Base-by-base conservation (phyloP, 1,140 invertebrate species). In the Pachypsylla venusta region DNA sequence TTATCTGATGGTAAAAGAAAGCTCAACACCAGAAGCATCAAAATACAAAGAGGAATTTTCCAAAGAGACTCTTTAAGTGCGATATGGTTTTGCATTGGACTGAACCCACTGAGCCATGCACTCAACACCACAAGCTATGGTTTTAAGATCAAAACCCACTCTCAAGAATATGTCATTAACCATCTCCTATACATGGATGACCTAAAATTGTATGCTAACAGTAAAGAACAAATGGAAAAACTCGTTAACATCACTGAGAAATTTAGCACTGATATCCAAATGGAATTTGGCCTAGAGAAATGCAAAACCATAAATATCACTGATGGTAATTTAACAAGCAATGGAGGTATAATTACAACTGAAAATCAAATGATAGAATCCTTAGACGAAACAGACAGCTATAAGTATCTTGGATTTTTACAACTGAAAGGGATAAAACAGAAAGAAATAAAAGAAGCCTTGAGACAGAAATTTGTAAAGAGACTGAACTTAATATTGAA, bases 1-100 rank as follows among this genome's bases (percentile, higher is more conserved):
- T 22, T 55, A 5, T 7, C 13, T 14, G 20, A 22, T 25, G 57
- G 40, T 19, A 53, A 53, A 7, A 22, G 16, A 12, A 53, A 13
- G 20, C 5, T 53, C 13, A 12, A 14, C 5, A 53, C 40, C 5
- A 10, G 24, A 4, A 14, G 54, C 2, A 40, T 22, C 4, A 24
- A 48, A 25, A 58, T 39, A 13, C 26, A 16, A 25, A 57, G 56
- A 56, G 61, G 55, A 13, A 57, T 63, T 1, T 62, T 59, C 54
- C 60, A 63, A 42, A 60, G 61, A 25, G 61, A 62, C 25, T 27
- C 25, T 2, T 27, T 62, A 20, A 60, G 54, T 57, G 22, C 62
- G 1, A 14, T 63, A 1, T 63, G 27, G 62, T 63, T 63, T 25
- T 62, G 62, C 35, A 22, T 55, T 4, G 54, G 5, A 55, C 54